Conservation (phyloP, 2,797 vertebrate species). For the Sorex maritimensis region DNA sequence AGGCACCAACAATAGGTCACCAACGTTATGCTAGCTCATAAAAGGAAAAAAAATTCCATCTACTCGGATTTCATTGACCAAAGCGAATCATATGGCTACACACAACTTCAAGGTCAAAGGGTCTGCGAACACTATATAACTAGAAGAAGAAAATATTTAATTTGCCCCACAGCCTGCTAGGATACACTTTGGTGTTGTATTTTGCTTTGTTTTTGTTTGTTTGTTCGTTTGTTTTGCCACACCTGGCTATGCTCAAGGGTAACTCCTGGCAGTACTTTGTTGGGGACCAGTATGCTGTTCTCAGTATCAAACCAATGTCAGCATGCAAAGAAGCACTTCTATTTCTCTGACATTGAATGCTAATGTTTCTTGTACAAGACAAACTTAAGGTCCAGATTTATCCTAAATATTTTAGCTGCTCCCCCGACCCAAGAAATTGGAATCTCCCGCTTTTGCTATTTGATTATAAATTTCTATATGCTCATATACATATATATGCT, state of each 20-base stretch:
- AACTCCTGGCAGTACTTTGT: too few species aligned
- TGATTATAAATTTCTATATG: not conserved
- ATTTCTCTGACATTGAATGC: too few species aligned
- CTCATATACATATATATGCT: too few species aligned
- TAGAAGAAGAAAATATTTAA: not conserved
- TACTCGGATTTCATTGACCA: not conserved
- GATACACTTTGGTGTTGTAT: too few species aligned
- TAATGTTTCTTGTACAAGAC: not conserved
- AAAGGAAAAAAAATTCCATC: not conserved
- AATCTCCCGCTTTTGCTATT: slow-evolving; percentile 35
- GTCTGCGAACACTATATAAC: not conserved
- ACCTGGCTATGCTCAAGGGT: too few species aligned
- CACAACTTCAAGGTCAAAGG: not conserved
- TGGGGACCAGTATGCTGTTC: too few species aligned
- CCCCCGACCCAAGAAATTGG: not conserved
- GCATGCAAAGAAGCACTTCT: too few species aligned
- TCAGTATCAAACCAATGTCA: too few species aligned
- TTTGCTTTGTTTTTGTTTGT: too few species aligned
- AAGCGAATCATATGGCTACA: not conserved
- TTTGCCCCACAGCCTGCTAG: not conserved
- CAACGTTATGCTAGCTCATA: not conserved
- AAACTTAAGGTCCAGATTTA: slow-evolving; percentile 8
- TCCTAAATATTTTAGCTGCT: slow-evolving; percentile 17
- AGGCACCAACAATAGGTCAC: not conserved
- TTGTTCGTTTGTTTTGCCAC: too few species aligned